Conservation (phyloP, 2,888 invertebrate species). For the Toxonevra muliebris region DNA sequence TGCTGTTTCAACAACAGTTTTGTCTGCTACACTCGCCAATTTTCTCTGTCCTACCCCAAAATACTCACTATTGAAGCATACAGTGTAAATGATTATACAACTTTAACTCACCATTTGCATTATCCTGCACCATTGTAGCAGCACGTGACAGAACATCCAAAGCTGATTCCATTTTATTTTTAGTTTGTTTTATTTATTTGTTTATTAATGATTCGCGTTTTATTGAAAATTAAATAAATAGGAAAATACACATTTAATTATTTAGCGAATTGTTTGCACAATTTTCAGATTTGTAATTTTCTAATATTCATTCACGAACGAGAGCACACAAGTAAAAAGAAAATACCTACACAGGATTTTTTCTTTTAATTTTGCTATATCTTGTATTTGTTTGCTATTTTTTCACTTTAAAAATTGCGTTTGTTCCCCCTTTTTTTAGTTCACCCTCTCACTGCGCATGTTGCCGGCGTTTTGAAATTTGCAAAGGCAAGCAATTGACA, state of each 20-base stretch:
- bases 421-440: background rate
- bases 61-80: no score
- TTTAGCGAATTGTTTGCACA: no score
- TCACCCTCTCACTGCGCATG: no score
- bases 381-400: constrained; percentile 9
- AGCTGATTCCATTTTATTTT: constrained; percentile 76
- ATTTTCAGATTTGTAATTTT: no score
- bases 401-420: constrained; percentile 17
- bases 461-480: no score
- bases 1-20: no score
- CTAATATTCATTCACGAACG: no score
- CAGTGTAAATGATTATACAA: no score
- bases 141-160: constrained; percentile 88
- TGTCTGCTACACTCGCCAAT: no score
- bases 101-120: constrained; percentile 63
- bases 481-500: background rate
- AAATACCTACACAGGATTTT: no score
- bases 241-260: background rate
- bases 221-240: background rate
- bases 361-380: background rate
- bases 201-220: background rate
- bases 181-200: background rate
- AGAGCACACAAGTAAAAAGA: no score
- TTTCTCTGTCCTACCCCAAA: no score
- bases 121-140: constrained; percentile 88